Percentiles rank a stretch among this genome's conserved stretches.
phyloP scores from a whole-genome alignment of 2,888 invertebrate genomes.

The Drosophila paucipuncta region DNA sequence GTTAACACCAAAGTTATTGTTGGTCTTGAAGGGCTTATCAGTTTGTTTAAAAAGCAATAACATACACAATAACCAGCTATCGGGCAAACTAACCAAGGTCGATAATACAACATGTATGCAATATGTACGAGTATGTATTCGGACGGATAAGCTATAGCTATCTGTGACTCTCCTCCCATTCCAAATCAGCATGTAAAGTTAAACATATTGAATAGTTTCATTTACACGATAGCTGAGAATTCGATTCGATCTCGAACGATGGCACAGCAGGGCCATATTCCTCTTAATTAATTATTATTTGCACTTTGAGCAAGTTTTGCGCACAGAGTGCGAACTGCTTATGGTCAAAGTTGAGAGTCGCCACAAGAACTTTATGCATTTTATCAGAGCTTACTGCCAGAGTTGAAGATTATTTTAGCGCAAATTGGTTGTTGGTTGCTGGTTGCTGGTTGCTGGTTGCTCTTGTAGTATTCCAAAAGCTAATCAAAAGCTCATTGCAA shows the following conservation, averaged over 20 bases:
- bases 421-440: slow-evolving; percentile 16
- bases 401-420: slow-evolving; percentile 23
- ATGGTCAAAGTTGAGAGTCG: slow-evolving; percentile 34
- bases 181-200: slow-evolving; percentile 1
- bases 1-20: slow-evolving; percentile 63
- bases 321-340: slow-evolving; percentile 6
- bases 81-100: slow-evolving; percentile 28
- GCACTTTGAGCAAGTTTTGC: slow-evolving; percentile 44
- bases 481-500: slow-evolving; percentile 75
- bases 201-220: slow-evolving; percentile 2
- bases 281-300: slow-evolving; percentile 69
- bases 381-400: slow-evolving; percentile 17
- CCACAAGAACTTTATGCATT: slow-evolving; percentile 45
- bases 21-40: slow-evolving; percentile 65
- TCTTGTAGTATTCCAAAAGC: slow-evolving; percentile 44
- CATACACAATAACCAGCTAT: slow-evolving; percentile 36
- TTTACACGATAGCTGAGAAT: not conserved
- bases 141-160: slow-evolving; percentile 42
- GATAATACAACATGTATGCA: slow-evolving; percentile 38
- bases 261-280: slow-evolving; percentile 8
- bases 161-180: slow-evolving; percentile 18
- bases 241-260: too few species aligned
- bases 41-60: slow-evolving; percentile 61
- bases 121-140: not conserved
- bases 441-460: slow-evolving; percentile 22